These are phyloP conservation scores for Toxonevra muliebris DNA, from an alignment of 2,888 invertebrate species.

Conservation along the genomic window DNA sequence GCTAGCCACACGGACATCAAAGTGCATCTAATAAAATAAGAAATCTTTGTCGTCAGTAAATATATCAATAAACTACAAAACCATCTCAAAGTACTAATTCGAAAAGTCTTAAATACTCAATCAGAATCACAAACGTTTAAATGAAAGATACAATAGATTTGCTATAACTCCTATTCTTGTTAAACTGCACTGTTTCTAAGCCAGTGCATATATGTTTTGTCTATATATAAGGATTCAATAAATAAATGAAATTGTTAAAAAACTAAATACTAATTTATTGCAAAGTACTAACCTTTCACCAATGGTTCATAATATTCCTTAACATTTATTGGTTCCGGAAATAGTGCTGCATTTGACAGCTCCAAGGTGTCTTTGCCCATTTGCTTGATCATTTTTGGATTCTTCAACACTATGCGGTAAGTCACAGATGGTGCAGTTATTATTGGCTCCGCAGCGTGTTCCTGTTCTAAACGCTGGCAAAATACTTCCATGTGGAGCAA, in stretches of 20 bases:
- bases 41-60: too few relatives aligned
- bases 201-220: neutral
- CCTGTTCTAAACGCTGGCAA: slow-evolving; percentile 84
- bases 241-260: neutral
- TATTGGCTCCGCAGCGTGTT: slow-evolving; percentile 82
- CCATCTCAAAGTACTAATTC: neutral
- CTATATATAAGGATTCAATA: neutral
- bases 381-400: slow-evolving; percentile 76
- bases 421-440: slow-evolving; percentile 88
- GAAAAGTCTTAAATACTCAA: too few relatives aligned
- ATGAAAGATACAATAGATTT: too few relatives aligned
- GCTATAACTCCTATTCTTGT: too few relatives aligned
- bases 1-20: too few relatives aligned
- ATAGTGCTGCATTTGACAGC: slow-evolving; percentile 79
- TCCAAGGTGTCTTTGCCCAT: slow-evolving; percentile 70
- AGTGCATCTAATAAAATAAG: too few relatives aligned
- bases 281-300: slow-evolving; percentile 74
- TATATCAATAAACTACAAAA: neutral
- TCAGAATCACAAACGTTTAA: too few relatives aligned
- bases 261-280: too few relatives aligned
- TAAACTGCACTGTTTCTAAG: too few relatives aligned
- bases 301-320: slow-evolving; percentile 86
- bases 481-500: slow-evolving; percentile 90
- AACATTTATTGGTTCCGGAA: slow-evolving; percentile 75
- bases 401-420: slow-evolving; percentile 78